Evolutionary conservation across 1,140 invertebrate genomes (phyloP).

Genomic region (Mycetomoellerius zeteki): DNA sequence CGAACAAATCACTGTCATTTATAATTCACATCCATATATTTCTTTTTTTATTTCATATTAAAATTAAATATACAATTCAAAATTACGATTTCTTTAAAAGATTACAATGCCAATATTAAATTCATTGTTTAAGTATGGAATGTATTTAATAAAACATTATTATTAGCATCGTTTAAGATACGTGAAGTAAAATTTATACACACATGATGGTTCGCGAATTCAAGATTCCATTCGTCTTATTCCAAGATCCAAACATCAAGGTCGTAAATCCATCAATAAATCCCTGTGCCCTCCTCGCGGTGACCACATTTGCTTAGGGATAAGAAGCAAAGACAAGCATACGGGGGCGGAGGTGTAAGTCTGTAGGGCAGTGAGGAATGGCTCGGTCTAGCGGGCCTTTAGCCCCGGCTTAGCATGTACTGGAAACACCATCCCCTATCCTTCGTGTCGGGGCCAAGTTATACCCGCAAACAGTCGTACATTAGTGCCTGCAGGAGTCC

Average conservation of each 20-base stretch:
- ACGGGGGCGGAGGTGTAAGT: slow-evolving; percentile 79
- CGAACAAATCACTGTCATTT: background rate
- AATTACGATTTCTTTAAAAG: background rate
- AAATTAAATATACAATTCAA: background rate
- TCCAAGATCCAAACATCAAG: slow-evolving; percentile 76
- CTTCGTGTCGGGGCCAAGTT: slow-evolving; percentile 87
- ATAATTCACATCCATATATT: background rate
- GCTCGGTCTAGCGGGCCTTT: slow-evolving; percentile 86
- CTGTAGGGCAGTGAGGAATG: slow-evolving; percentile 85
- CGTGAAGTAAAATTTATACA: slow-evolving; percentile 58
- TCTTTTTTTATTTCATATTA: background rate
- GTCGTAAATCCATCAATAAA: slow-evolving; percentile 86
- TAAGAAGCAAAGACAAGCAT: slow-evolving; percentile 85
- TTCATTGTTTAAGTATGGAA: background rate
- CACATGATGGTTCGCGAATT: slow-evolving; percentile 69
- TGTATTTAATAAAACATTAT: background rate
- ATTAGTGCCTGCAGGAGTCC: slow-evolving; percentile 86
- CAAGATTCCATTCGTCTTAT: slow-evolving; percentile 77
- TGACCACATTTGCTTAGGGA: slow-evolving; percentile 84
- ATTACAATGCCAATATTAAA: background rate
- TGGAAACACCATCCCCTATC: slow-evolving; percentile 84
- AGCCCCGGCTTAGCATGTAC: slow-evolving; percentile 85
- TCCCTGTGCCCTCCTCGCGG: slow-evolving; percentile 77
- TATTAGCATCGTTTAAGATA: background rate
- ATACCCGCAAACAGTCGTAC: slow-evolving; percentile 87